Evolutionary conservation across 2,888 invertebrate species (phyloP).

Genomic region (Eilema depressum): DNA sequence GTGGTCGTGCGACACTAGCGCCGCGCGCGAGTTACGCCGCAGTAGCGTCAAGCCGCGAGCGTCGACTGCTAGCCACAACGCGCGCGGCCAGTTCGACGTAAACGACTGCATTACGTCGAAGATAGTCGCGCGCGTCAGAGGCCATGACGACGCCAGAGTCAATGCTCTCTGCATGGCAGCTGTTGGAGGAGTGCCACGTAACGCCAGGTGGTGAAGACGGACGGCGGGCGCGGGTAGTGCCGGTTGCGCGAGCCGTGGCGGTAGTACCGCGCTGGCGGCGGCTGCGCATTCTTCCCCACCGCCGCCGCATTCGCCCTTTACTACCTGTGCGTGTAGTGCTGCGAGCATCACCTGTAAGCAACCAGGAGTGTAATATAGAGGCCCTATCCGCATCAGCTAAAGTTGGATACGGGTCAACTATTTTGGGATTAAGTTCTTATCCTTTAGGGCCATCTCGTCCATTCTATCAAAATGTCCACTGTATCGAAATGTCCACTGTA

Average conservation of each 20-base stretch:
- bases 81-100: slow-evolving; percentile 97
- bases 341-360: slow-evolving; percentile 94
- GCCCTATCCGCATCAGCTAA: neutral
- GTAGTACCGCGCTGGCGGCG: slow-evolving; percentile 92
- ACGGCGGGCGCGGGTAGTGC: slow-evolving; percentile 95
- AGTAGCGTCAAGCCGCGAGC: slow-evolving; percentile 96
- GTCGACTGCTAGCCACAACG: slow-evolving; percentile 97
- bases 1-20: slow-evolving; percentile 97
- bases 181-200: slow-evolving; percentile 94
- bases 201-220: slow-evolving; percentile 95
- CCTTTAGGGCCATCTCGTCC: too few species aligned
- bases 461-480: too few species aligned
- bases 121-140: slow-evolving; percentile 96
- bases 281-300: slow-evolving; percentile 89
- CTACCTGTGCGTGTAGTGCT: slow-evolving; percentile 97
- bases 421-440: too few species aligned
- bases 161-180: slow-evolving; percentile 97
- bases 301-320: slow-evolving; percentile 94
- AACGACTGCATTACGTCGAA: slow-evolving; percentile 99
- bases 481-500: too few species aligned
- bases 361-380: neutral
- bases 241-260: slow-evolving; percentile 93
- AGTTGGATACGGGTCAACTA: neutral
- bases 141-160: slow-evolving; percentile 97
- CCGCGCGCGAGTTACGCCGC: slow-evolving; percentile 95